These are phyloP conservation scores for Philereme transversata DNA, from an alignment of 2,888 invertebrate species.

Conservation along the genomic window DNA sequence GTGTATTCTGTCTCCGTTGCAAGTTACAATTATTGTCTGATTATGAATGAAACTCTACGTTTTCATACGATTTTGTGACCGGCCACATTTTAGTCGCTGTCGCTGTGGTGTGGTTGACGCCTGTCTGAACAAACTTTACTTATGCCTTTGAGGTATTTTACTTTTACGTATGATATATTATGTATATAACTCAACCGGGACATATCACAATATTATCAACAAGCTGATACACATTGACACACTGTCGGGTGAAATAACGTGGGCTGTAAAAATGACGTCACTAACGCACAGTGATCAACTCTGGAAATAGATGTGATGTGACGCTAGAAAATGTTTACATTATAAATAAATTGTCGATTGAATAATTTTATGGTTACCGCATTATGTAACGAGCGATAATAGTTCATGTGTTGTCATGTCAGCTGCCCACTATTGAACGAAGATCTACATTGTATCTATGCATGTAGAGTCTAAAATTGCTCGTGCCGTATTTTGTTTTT, in stretches of 20 bases:
- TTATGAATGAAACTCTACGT: too few species aligned
- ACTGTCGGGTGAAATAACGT: slow-evolving; percentile 22
- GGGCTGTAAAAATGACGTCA: slow-evolving; percentile 22
- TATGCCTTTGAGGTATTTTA: too few species aligned
- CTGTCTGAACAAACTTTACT: too few species aligned
- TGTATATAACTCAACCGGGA: too few species aligned
- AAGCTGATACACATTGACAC: slow-evolving; percentile 11
- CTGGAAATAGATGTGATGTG: slow-evolving; percentile 43
- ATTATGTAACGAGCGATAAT: slow-evolving; percentile 19
- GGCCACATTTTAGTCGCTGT: too few species aligned
- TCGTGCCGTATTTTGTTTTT: not conserved
- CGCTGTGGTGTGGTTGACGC: too few species aligned
- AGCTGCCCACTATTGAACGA: not conserved
- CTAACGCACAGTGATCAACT: slow-evolving; percentile 28
- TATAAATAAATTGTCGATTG: slow-evolving; percentile 32
- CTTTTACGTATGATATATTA: too few species aligned
- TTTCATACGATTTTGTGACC: too few species aligned
- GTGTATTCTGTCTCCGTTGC: too few species aligned
- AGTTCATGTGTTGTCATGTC: not conserved
- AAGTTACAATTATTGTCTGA: too few species aligned
- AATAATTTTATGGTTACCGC: slow-evolving; percentile 24
- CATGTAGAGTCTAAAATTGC: not conserved
- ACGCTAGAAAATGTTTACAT: slow-evolving; percentile 21
- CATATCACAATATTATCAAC: not conserved
- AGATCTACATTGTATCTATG: slow-evolving; percentile 1